Base-by-base conservation (phyloP, 2,113 vertebrate genomes). In the Albula glossodonta region DNA sequence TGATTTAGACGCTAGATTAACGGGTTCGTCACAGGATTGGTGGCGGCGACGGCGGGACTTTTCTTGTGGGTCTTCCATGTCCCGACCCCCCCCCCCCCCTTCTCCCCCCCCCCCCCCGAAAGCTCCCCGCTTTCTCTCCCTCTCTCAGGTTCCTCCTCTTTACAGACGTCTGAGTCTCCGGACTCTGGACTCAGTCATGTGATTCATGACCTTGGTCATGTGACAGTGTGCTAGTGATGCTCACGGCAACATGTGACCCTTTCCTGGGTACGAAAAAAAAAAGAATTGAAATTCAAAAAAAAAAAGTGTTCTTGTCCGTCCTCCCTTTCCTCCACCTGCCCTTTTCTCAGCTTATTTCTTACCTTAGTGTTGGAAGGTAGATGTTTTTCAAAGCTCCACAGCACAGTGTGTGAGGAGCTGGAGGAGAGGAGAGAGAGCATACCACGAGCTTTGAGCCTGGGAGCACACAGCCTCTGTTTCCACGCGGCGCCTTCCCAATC, bases 141-240 rank as follows among this genome's bases (percentile, higher is more conserved):
- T 31, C 52, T 79, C 81, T 31, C 56, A 63, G 87, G 81, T 52
- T 51, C 48, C 15, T 82, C 63, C 57, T 51, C 84, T 0, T 1
- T 1, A 79, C 86, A 87, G 90, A 78, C 87, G 25, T 82, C 51
- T 84, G 51, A 63, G 4, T 51, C 74, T 89, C 92, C 81, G 90
- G 87, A 66, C 31, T 80, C 84, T 83, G 86, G 89, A 74, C 82
- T 80, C 48, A 63, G 0, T 89, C 92, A 91, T 87, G 88, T 91
- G 92, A 92, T 89, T 86, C 91, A 91, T 90, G 92, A 91, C 94
- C 93, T 91, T 82, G 51, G 84, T 92, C 93, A 90, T 78, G 91
- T 91, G 92, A 92, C 0, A 63, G 81, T 83, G 86, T 88, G 83
- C 86, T 41, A 86, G 85, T 78, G 91, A 85, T 91, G 92, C 90